phyloP scores from a whole-genome alignment of 2,113 vertebrate genomes.

The Cyanocitta stelleri region DNA sequence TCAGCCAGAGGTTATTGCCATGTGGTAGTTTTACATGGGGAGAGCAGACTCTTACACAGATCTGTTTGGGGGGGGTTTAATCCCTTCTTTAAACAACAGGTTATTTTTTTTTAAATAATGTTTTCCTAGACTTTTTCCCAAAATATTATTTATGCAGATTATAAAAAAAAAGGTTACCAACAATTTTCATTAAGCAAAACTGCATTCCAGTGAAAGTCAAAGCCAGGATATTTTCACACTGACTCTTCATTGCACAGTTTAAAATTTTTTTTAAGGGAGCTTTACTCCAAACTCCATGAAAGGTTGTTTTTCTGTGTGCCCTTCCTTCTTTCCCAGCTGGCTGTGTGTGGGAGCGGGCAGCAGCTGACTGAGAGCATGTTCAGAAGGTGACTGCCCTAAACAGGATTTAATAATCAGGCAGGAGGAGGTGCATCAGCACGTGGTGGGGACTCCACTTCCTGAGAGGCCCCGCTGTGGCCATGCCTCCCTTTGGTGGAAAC shows the following conservation, averaged over 20 bases:
- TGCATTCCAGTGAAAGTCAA: background rate
- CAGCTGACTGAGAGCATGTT: background rate
- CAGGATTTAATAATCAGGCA: background rate
- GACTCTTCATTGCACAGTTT: background rate
- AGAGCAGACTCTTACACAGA: background rate
- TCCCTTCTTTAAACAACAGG: background rate
- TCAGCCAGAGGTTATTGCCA: background rate
- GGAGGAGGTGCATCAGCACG: background rate
- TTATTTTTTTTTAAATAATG: background rate
- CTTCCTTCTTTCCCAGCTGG: background rate
- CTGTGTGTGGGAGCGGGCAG: accelerated
- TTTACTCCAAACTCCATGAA: background rate
- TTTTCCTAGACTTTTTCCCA: background rate
- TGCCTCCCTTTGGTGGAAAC: constrained; percentile 8
- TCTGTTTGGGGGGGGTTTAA: accelerated
- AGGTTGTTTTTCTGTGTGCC: background rate
- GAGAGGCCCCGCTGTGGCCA: constrained; percentile 19
- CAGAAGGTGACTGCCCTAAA: background rate
- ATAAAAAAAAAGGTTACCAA: background rate
- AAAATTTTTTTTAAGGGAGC: background rate
- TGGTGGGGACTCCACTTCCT: constrained; percentile 55
- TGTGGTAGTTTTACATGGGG: background rate
- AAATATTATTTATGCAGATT: background rate
- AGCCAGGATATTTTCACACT: background rate
- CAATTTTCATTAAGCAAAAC: background rate